Conservation (phyloP, 2,797 vertebrate genomes). For the Salmo trutta region DNA sequence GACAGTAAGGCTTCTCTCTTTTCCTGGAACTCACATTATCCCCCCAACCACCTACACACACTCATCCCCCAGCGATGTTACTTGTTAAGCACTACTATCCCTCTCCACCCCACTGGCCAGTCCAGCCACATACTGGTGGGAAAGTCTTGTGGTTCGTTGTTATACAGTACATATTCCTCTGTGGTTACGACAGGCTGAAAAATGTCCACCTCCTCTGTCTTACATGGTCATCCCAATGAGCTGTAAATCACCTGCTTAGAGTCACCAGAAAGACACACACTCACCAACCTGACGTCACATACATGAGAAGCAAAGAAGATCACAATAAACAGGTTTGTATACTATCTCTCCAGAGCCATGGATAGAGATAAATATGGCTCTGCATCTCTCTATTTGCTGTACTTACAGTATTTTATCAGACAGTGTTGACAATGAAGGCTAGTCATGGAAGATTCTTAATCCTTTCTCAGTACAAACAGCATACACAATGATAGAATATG, state of each 20-base stretch:
- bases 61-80: neutral
- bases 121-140: too few relatives aligned
- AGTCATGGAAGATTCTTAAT: neutral
- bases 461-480: neutral
- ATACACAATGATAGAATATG: neutral
- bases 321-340: too few relatives aligned
- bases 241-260: too few relatives aligned
- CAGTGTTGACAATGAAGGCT: neutral
- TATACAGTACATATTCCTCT: too few relatives aligned
- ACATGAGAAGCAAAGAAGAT: too few relatives aligned
- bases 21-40: neutral
- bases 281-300: too few relatives aligned
- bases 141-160: too few relatives aligned
- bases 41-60: neutral
- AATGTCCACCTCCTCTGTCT: too few relatives aligned
- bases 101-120: neutral
- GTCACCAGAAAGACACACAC: too few relatives aligned
- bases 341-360: neutral
- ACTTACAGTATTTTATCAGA: neutral
- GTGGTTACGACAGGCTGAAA: too few relatives aligned
- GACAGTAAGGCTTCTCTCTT: neutral
- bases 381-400: neutral
- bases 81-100: neutral
- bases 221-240: too few relatives aligned
- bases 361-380: neutral